phyloP scores from a whole-genome alignment of 1,140 invertebrate genomes.

The Orchestia grillus region DNA sequence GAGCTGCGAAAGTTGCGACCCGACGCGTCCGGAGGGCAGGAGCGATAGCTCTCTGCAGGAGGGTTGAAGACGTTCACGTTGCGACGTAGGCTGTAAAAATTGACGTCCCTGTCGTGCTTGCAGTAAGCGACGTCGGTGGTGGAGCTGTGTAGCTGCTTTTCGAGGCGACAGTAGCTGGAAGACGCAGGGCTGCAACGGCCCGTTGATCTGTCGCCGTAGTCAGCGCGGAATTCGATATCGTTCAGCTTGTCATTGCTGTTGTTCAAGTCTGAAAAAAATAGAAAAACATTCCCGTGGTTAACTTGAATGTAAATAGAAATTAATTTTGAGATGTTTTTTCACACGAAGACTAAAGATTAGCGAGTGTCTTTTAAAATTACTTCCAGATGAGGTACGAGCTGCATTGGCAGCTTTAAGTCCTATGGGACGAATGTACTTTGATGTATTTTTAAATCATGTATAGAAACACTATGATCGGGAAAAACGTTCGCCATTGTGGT shows the following conservation, averaged over 20 bases:
- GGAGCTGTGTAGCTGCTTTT: slow-evolving; percentile 19
- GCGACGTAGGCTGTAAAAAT: slow-evolving; percentile 30
- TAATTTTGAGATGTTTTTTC: no score
- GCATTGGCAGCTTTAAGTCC: no score
- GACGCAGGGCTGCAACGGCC: slow-evolving; percentile 9
- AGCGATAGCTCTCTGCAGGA: not conserved
- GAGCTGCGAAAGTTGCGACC: not conserved
- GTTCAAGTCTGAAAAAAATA: not conserved
- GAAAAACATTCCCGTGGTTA: no score
- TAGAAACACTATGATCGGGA: no score
- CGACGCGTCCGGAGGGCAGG: not conserved
- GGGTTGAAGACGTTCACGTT: not conserved
- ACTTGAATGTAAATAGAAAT: no score
- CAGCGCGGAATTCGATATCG: not conserved
- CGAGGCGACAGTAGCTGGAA: slow-evolving; percentile 1
- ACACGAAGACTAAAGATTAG: no score
- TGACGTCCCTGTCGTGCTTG: slow-evolving; percentile 19
- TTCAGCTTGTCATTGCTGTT: slow-evolving; percentile 20
- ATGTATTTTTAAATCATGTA: no score
- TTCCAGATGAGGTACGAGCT: no score
- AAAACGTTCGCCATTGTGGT: no score
- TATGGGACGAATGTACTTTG: no score
- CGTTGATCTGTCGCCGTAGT: not conserved
- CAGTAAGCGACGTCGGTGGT: slow-evolving; percentile 30
- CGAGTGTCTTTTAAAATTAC: no score